Evolutionary conservation across 2,888 invertebrate genomes (phyloP), one percentile per base, ranked within the genome.

Genomic region (Drosophila kokeensis): DNA sequence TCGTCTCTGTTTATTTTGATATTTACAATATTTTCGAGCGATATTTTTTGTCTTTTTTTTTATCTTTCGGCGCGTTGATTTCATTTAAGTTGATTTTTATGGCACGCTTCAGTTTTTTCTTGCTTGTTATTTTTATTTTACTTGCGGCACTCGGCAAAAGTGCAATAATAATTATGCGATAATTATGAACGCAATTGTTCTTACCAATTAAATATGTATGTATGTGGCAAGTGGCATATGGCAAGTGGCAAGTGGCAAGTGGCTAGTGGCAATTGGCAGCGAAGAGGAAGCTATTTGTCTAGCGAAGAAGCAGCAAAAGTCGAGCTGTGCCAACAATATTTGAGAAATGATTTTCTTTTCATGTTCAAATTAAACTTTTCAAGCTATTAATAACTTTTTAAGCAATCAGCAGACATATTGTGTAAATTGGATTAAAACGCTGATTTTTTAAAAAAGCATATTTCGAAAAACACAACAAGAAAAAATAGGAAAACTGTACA

Each of bases 21-120:
- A 75, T 85, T 87, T 61, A 80, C 73, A 87, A 73, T 69, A 68
- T 77, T 67, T 59, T 74, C 59, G 55, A 80, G 77, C 67, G 69
- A 8, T 45, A 15, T 45, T 24, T 45, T 24, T 24, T 45, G 21
- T 15, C 21, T 27, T 42, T 36, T n/a, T 36, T n/a, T 36, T 42
- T 49, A 52, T 71, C 66, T 80, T 71, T 34, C 67, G 76, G 67
- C 69, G 61, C 52, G 57, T 30, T 45, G 55, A 34, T 62, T 76
- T 29, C 48, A 52, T 49, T 70, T 52, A 58, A 74, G 57, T 61
- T 78, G 62, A 59, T 67, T 61, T 79, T 73, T 55, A 60, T 57
- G 45, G 50, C 40, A 15, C 45, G 38, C 34, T 42, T 64, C 49
- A 54, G 53, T 55, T 57, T 11, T 45, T 13, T 45, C 3, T 15